phyloP scores from a whole-genome alignment of 2,888 invertebrate species.

The Diachrysia chrysitis region DNA sequence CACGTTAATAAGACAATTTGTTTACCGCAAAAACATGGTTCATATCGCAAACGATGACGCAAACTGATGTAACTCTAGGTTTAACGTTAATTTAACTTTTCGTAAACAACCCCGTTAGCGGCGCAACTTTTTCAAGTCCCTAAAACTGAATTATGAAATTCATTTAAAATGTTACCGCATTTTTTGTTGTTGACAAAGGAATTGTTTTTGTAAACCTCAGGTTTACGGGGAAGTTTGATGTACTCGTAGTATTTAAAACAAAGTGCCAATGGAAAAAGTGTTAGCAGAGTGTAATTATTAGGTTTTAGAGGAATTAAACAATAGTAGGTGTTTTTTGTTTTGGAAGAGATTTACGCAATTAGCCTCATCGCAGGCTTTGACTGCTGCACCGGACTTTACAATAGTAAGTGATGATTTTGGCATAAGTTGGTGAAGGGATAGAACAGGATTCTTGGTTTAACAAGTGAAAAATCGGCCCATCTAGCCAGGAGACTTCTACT shows the following conservation, averaged over 20 bases:
- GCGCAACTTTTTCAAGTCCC: constrained; percentile 63
- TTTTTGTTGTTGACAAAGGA: constrained; percentile 59
- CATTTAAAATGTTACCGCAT: constrained; percentile 62
- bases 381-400: too few relatives aligned
- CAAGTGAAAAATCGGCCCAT: too few relatives aligned
- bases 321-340: too few relatives aligned
- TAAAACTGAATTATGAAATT: constrained; percentile 74
- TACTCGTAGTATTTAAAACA: not conserved
- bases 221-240: constrained; percentile 39
- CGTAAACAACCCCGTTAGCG: constrained; percentile 62
- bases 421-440: too few relatives aligned
- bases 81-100: constrained; percentile 73
- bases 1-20: not conserved
- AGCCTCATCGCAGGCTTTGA: too few relatives aligned
- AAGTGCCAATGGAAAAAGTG: not conserved
- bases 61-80: constrained; percentile 27
- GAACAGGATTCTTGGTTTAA: too few relatives aligned
- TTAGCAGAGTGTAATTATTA: not conserved
- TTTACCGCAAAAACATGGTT: not conserved
- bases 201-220: constrained; percentile 54
- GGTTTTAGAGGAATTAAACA: not conserved
- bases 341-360: too few relatives aligned
- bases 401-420: too few relatives aligned
- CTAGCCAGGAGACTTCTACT: too few relatives aligned
- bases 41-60: not conserved